Percentiles rank a stretch among this genome's conserved stretches.
Evolutionary conservation across 2,113 vertebrate species (phyloP).

Genomic region (Anoplopoma fimbria): DNA sequence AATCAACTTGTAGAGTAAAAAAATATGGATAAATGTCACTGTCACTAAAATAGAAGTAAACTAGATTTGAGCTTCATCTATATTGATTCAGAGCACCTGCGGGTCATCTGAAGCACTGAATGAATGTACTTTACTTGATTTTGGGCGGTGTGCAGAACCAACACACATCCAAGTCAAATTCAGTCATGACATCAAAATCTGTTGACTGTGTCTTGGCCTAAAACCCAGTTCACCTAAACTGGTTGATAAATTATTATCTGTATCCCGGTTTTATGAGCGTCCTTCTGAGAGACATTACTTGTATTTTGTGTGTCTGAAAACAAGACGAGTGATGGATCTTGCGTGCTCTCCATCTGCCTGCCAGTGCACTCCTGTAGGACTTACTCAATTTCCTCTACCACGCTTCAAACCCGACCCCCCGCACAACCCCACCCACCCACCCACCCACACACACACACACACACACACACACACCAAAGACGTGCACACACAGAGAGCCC

Average conservation of each 20-base stretch:
- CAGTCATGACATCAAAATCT: not conserved
- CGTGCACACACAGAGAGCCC: slow-evolving; percentile 24
- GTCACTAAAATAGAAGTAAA: not conserved
- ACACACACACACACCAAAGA: slow-evolving; percentile 25
- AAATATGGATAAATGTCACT: not conserved
- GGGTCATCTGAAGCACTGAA: not conserved
- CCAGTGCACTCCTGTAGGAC: slow-evolving; percentile 50
- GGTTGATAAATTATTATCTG: slow-evolving; percentile 32
- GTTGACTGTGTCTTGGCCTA: slow-evolving; percentile 4
- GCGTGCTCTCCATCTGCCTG: slow-evolving; percentile 37
- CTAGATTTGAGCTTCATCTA: not conserved
- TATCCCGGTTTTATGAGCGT: slow-evolving; percentile 1
- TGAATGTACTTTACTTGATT: not conserved
- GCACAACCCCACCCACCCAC: slow-evolving; percentile 28
- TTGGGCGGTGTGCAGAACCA: not conserved
- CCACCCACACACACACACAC: slow-evolving; percentile 41
- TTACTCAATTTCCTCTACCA: slow-evolving; percentile 49
- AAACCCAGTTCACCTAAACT: slow-evolving; percentile 23
- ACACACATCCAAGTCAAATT: not conserved
- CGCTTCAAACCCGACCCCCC: slow-evolving; percentile 35
- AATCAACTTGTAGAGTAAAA: not conserved
- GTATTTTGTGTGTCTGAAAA: slow-evolving; percentile 24
- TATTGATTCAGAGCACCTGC: not conserved
- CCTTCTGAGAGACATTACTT: slow-evolving; percentile 32
- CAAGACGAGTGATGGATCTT: slow-evolving; percentile 49